These are phyloP conservation scores for Achatina immaculata DNA, from an alignment of 1,140 invertebrate genomes.

Conservation along the genomic window DNA sequence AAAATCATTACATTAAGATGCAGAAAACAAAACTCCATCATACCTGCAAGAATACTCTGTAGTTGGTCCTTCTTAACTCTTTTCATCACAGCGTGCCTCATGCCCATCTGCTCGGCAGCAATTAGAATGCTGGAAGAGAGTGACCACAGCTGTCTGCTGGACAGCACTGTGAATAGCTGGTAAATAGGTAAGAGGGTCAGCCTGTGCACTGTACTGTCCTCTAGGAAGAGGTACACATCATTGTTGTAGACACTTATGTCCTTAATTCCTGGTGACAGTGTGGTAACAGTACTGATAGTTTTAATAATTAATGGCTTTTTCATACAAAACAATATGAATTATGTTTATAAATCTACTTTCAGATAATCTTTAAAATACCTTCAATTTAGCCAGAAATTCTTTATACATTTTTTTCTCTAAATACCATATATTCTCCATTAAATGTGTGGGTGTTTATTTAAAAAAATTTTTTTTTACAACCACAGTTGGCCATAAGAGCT, in stretches of 20 bases:
- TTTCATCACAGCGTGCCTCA: constrained; percentile 35
- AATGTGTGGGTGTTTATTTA: too few species aligned
- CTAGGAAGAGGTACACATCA: constrained; percentile 49
- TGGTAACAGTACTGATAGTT: neutral
- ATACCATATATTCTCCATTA: too few species aligned
- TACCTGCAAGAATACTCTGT: constrained; percentile 8
- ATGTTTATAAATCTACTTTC: too few species aligned
- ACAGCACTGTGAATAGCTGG: constrained; percentile 38
- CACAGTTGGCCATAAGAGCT: too few species aligned
- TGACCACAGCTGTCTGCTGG: constrained; percentile 21
- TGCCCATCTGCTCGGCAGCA: constrained; percentile 31
- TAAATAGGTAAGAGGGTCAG: constrained; percentile 44
- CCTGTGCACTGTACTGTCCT: constrained; percentile 34
- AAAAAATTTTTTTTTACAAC: too few species aligned
- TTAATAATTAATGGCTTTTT: neutral
- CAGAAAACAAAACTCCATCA: neutral
- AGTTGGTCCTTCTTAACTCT: constrained; percentile 40
- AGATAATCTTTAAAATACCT: too few species aligned
- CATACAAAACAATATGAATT: too few species aligned
- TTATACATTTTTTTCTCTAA: too few species aligned
- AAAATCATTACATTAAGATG: too few species aligned
- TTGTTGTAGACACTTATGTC: constrained; percentile 42
- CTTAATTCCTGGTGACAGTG: constrained; percentile 39
- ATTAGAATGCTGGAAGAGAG: constrained; percentile 32
- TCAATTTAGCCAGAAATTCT: too few species aligned